Percentiles rank a stretch among this genome's conserved stretches.
Evolutionary conservation across 2,797 vertebrate species (phyloP).

Genomic region (Rhincodon typus): DNA sequence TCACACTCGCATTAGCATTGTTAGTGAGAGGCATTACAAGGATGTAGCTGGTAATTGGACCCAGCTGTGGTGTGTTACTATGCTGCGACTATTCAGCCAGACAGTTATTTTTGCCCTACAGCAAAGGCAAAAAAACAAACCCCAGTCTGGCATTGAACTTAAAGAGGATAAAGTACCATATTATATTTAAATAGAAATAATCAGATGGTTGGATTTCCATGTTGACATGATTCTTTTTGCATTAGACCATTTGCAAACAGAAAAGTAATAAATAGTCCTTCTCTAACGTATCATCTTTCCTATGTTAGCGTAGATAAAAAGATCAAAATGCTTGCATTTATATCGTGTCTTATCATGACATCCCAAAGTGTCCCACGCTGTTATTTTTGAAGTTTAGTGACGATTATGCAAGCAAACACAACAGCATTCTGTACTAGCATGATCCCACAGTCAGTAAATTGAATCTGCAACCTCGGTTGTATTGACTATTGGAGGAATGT

Average conservation of each 20-base stretch:
- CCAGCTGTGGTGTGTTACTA: constrained; percentile 70
- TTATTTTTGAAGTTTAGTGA: background rate
- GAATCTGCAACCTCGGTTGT: background rate
- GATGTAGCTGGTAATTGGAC: constrained; percentile 92
- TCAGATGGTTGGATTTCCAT: background rate
- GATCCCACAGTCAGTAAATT: background rate
- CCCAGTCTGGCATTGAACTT: constrained; percentile 62
- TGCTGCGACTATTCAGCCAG: constrained; percentile 65
- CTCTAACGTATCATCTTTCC: background rate
- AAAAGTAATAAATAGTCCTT: background rate
- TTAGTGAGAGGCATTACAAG: constrained; percentile 63
- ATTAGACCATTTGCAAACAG: background rate
- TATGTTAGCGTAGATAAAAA: too few species aligned
- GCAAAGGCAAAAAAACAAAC: constrained; percentile 70
- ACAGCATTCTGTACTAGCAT: background rate
- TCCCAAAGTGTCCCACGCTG: constrained; percentile 1
- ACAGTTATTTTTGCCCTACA: constrained; percentile 94
- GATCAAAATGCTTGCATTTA: background rate
- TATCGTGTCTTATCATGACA: background rate
- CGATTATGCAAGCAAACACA: background rate
- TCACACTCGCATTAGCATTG: constrained; percentile 64
- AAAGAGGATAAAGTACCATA: constrained; percentile 26
- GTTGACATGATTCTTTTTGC: background rate
- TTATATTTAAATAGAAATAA: constrained; percentile 9
- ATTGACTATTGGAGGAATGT: background rate